Percentiles rank a stretch among this genome's conserved stretches.
phyloP scores from a whole-genome alignment of 2,888 invertebrate species.

The Caenorhabditis macrosperma region DNA sequence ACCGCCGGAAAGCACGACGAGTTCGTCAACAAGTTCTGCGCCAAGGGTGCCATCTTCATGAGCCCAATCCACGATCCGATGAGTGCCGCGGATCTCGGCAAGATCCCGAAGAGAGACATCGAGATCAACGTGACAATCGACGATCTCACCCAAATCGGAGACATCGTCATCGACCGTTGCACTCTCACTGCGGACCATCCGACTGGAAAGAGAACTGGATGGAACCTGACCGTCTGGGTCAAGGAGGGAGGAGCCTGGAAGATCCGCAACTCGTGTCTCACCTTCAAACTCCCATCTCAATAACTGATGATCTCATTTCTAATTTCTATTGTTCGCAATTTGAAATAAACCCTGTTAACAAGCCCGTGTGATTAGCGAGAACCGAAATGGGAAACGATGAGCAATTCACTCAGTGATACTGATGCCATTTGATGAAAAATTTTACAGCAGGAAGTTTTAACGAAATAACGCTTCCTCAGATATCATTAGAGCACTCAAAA shows the following conservation, averaged over 20 bases:
- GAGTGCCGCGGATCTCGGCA: slow-evolving; percentile 22
- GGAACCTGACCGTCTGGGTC: slow-evolving; percentile 56
- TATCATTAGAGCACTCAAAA: too few species aligned
- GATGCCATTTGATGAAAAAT: too few species aligned
- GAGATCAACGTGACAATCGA: slow-evolving; percentile 45
- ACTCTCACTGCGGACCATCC: slow-evolving; percentile 39
- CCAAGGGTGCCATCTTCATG: slow-evolving; percentile 55
- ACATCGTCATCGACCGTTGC: slow-evolving; percentile 46
- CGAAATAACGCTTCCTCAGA: too few species aligned
- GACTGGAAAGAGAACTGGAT: slow-evolving; percentile 46
- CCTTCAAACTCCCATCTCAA: slow-evolving; percentile 47
- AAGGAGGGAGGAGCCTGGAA: slow-evolving; percentile 58
- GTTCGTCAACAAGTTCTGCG: slow-evolving; percentile 15
- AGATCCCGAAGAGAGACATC: slow-evolving; percentile 16
- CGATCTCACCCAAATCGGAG: slow-evolving; percentile 46
- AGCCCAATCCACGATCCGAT: slow-evolving; percentile 54
- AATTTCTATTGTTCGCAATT: neutral
- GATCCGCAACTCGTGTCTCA: slow-evolving; percentile 56
- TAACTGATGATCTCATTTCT: slow-evolving; percentile 4
- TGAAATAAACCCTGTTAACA: too few species aligned
- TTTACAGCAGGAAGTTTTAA: too few species aligned
- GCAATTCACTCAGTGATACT: too few species aligned
- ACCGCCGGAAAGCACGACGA: slow-evolving; percentile 45
- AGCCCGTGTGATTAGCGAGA: too few species aligned
- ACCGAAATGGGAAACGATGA: too few species aligned